A percentile compares a stretch with the other conserved stretches of the same genome.
phyloP scores from a whole-genome alignment of 1,140 invertebrate species.

The Leptinotarsa lineolata region DNA sequence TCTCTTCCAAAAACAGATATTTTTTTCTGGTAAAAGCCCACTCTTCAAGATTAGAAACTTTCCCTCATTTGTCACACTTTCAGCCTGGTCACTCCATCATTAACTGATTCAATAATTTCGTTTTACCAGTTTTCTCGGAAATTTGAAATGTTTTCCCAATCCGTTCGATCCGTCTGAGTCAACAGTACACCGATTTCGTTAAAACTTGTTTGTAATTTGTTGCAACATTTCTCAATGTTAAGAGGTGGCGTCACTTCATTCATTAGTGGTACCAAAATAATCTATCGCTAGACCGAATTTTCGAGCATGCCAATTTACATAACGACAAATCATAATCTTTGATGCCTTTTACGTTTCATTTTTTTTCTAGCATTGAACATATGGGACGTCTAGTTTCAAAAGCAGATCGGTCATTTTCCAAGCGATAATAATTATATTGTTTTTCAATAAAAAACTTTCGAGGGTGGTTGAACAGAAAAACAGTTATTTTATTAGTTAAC shows the following conservation, averaged over 20 bases:
- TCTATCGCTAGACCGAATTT: not conserved
- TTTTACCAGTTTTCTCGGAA: no score
- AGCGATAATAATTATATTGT: not conserved
- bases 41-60: no score
- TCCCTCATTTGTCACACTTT: no score
- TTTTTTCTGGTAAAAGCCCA: no score
- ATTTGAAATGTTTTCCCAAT: no score
- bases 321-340: not conserved
- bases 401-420: not conserved
- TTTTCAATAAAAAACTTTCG: not conserved
- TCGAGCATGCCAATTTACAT: not conserved
- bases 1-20: no score
- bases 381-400: not conserved
- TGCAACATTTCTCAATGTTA: slow-evolving; percentile 2
- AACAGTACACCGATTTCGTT: no score
- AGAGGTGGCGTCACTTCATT: not conserved
- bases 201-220: not conserved
- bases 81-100: no score
- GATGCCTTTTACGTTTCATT: not conserved
- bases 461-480: not conserved
- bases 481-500: no score
- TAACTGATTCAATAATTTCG: no score
- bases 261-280: not conserved
- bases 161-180: no score
- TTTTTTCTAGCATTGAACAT: not conserved